A percentile compares a stretch with the other conserved stretches of the same genome.
phyloP scores from a whole-genome alignment of 2,888 invertebrate species.

The Euplagia quadripunctaria region DNA sequence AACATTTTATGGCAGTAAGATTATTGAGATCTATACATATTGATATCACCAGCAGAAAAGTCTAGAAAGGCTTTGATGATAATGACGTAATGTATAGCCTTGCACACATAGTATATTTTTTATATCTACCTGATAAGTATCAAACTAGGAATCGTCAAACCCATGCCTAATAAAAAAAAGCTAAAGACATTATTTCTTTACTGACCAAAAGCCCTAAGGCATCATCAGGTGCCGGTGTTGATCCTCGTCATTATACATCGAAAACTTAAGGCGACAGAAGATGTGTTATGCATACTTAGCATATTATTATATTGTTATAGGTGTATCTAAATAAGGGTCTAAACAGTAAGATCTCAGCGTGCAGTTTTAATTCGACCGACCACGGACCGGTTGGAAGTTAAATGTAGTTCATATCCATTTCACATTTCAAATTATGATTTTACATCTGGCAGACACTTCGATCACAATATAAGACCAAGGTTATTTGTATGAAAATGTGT shows the following conservation, averaged over 20 bases:
- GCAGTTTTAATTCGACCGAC: neutral
- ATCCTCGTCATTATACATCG: too few species aligned
- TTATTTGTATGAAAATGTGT: conserved; percentile 22
- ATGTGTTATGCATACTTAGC: neutral
- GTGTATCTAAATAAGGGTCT: neutral
- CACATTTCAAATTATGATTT: neutral
- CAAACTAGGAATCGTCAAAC: neutral
- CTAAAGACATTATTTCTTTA: too few species aligned
- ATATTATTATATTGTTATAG: neutral
- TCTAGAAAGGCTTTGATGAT: too few species aligned
- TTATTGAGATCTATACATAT: neutral
- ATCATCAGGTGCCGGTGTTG: too few species aligned
- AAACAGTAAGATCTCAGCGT: neutral
- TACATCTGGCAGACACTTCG: neutral
- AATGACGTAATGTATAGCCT: too few species aligned
- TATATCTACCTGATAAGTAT: too few species aligned
- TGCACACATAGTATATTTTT: too few species aligned
- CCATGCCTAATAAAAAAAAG: neutral
- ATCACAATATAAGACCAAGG: neutral
- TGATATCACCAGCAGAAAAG: neutral
- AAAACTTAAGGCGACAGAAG: too few species aligned
- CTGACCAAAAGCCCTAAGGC: too few species aligned
- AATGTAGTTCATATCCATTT: too few species aligned
- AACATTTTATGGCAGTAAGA: neutral
- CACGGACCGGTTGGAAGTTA: too few species aligned